phyloP scores from a whole-genome alignment of 2,113 vertebrate species.

The Capra hircus region DNA sequence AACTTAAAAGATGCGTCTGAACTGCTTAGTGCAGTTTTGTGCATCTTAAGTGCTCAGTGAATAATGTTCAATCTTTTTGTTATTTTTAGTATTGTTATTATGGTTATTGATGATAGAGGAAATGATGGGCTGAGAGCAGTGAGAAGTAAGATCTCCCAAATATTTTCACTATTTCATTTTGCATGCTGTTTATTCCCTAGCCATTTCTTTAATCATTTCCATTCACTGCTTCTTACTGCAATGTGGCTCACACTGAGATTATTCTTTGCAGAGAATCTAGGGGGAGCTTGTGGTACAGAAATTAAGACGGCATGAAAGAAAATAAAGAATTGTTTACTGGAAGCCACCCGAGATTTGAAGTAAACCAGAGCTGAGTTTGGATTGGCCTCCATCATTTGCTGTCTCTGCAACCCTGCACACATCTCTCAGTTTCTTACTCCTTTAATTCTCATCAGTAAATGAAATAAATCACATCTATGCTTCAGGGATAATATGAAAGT shows the following conservation, averaged over 20 bases:
- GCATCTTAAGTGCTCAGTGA: background rate
- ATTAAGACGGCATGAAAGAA: background rate
- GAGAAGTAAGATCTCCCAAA: background rate
- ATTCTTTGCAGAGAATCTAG: constrained; percentile 16
- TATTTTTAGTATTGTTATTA: background rate
- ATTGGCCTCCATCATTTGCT: background rate
- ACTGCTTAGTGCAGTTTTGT: background rate
- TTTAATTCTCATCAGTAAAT: background rate
- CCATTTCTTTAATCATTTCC: background rate
- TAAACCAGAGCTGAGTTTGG: background rate
- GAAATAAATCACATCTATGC: background rate
- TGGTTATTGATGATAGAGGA: background rate
- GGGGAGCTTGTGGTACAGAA: background rate
- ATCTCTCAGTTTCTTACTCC: background rate
- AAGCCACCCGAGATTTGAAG: background rate
- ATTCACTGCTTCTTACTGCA: background rate
- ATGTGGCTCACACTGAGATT: background rate
- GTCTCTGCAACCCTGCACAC: background rate
- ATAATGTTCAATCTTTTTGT: background rate
- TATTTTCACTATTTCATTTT: background rate
- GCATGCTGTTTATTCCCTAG: background rate
- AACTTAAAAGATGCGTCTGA: background rate
- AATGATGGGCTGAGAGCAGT: background rate
- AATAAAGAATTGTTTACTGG: background rate
- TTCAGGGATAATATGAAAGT: background rate